phyloP scores from a whole-genome alignment of 2,797 vertebrate species.

The Antennarius maculatus region DNA sequence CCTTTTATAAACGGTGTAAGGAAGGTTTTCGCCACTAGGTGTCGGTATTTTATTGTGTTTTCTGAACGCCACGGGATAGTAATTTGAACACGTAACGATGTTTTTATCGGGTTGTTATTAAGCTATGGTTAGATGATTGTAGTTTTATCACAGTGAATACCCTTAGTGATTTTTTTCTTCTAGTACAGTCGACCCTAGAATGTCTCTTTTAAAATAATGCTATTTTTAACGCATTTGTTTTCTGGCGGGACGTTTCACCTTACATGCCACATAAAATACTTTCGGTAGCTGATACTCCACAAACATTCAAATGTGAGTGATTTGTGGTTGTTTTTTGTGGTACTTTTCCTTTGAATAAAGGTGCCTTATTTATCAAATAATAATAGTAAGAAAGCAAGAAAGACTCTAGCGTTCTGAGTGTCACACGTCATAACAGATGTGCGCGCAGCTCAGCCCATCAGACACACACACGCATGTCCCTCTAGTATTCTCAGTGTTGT shows the following conservation, averaged over 20 bases:
- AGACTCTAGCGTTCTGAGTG: neutral
- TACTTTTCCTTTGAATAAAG: neutral
- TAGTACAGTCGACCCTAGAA: neutral
- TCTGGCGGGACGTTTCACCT: too few relatives aligned
- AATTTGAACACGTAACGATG: neutral
- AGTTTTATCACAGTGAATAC: neutral
- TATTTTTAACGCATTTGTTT: too few relatives aligned
- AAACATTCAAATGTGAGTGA: neutral
- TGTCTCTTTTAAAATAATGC: neutral
- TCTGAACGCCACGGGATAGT: neutral
- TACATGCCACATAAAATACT: too few relatives aligned
- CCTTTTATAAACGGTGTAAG: neutral
- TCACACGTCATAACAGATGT: neutral
- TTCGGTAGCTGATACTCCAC: too few relatives aligned
- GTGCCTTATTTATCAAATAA: neutral
- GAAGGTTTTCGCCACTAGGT: conserved; percentile 22
- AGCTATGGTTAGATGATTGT: neutral
- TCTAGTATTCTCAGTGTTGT: neutral
- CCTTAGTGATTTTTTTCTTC: neutral
- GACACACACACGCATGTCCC: neutral
- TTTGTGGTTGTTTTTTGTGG: neutral
- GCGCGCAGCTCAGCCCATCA: neutral
- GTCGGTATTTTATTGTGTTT: conserved; percentile 22
- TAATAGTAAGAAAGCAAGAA: neutral
- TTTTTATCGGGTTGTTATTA: neutral